Evolutionary conservation across 2,113 vertebrate genomes (phyloP).

Genomic region (Scophthalmus maximus): DNA sequence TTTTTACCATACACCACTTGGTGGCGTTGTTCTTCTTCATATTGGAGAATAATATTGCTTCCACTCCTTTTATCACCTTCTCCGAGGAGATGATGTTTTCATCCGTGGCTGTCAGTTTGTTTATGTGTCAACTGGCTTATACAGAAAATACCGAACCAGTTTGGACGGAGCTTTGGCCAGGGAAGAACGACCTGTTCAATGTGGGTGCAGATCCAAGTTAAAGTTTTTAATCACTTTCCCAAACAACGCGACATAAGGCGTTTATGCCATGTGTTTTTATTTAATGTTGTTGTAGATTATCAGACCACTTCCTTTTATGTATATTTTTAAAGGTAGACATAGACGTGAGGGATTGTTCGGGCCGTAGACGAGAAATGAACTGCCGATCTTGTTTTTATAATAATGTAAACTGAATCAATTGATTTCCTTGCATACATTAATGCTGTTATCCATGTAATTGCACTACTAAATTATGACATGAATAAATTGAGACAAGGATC

Average conservation of each 20-base stretch:
- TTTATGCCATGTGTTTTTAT: too few species aligned
- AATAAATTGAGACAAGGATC: constrained; percentile 9
- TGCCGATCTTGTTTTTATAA: background rate
- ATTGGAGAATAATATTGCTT: constrained; percentile 55
- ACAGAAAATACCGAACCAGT: too few species aligned
- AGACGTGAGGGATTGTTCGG: background rate
- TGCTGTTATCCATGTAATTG: background rate
- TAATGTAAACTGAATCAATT: background rate
- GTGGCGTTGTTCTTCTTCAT: constrained; percentile 59
- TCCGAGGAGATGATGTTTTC: background rate
- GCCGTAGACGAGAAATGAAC: too few species aligned
- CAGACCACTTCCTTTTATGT: too few species aligned
- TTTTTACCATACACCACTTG: constrained; percentile 27
- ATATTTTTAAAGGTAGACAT: background rate
- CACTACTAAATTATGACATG: background rate
- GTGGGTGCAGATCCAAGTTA: too few species aligned
- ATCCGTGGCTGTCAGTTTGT: background rate
- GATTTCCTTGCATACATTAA: background rate
- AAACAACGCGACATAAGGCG: too few species aligned
- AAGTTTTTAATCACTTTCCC: too few species aligned
- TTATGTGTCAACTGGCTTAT: too few species aligned
- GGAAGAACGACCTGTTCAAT: too few species aligned
- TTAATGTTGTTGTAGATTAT: too few species aligned
- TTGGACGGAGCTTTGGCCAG: too few species aligned
- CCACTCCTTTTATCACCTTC: background rate